Conservation (phyloP, 2,888 invertebrate species). For the Drosophila paucipuncta region DNA sequence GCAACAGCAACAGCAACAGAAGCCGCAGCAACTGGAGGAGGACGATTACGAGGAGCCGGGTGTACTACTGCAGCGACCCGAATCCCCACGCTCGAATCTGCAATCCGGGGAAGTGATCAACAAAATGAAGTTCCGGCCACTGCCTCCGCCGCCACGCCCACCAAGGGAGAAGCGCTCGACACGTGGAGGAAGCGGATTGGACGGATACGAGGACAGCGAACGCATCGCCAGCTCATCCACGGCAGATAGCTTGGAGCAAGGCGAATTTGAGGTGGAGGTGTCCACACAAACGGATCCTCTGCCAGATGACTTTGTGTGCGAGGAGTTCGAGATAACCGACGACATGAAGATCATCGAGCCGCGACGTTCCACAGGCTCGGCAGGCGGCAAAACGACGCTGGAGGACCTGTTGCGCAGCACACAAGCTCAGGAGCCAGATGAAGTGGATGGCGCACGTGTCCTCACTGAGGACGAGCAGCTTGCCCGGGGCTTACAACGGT, state of each 20-base stretch:
- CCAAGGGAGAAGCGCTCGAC: slow-evolving; percentile 88
- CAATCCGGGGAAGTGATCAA: slow-evolving; percentile 91
- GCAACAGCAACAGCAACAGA: slow-evolving; percentile 45
- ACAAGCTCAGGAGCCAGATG: slow-evolving; percentile 72
- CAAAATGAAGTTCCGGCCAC: slow-evolving; percentile 93
- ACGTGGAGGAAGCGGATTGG: slow-evolving; percentile 70
- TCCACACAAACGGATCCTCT: slow-evolving; percentile 94
- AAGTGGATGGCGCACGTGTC: slow-evolving; percentile 69
- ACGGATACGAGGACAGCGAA: slow-evolving; percentile 79
- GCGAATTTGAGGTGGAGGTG: slow-evolving; percentile 87
- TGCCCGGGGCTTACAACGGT: slow-evolving; percentile 86
- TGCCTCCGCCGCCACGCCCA: slow-evolving; percentile 94
- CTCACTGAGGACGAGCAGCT: slow-evolving; percentile 87
- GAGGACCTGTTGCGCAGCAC: slow-evolving; percentile 84
- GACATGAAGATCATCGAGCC: slow-evolving; percentile 85
- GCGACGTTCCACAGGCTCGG: slow-evolving; percentile 55
- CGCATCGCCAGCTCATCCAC: slow-evolving; percentile 78
- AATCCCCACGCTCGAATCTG: slow-evolving; percentile 87
- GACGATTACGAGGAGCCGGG: slow-evolving; percentile 87
- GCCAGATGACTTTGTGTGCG: slow-evolving; percentile 91
- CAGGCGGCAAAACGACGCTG: slow-evolving; percentile 80
- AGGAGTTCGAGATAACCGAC: slow-evolving; percentile 86
- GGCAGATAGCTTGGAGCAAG: slow-evolving; percentile 80
- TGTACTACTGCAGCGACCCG: slow-evolving; percentile 74
- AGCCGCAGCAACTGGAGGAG: slow-evolving; percentile 60